phyloP scores from a whole-genome alignment of 2,797 vertebrate species.

The Pseudocheirus occidentalis region DNA sequence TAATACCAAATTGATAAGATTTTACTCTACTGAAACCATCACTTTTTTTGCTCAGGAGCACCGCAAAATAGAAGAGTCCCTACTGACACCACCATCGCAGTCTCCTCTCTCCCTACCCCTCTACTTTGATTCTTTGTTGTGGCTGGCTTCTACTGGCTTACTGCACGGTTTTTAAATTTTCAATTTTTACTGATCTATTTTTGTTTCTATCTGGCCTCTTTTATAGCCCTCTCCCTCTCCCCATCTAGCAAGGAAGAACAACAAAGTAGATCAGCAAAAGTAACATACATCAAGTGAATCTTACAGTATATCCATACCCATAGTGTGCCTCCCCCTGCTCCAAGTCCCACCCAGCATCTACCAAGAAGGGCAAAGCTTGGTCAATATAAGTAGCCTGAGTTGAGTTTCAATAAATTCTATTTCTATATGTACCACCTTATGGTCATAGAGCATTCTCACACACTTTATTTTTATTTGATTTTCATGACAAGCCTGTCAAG shows the following conservation, averaged over 20 bases:
- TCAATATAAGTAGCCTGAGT: background rate
- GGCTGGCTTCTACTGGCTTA: background rate
- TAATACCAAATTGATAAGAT: conserved; percentile 34
- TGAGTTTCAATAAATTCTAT: conserved; percentile 37
- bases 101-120: background rate
- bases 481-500: background rate
- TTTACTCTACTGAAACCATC: conserved; percentile 25
- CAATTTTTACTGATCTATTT: background rate
- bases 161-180: background rate
- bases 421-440: conserved; percentile 6
- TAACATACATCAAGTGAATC: background rate
- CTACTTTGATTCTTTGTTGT: background rate
- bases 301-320: background rate
- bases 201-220: background rate
- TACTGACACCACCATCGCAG: background rate
- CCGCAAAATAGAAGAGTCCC: background rate
- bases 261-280: background rate
- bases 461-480: conserved; percentile 41
- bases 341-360: background rate
- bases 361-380: background rate
- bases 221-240: background rate
- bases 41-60: conserved; percentile 11
- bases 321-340: background rate
- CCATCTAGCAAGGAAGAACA: background rate
- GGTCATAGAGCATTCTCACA: conserved; percentile 23